Conservation (phyloP, 2,888 invertebrate species). For the Polyommatus icarus region DNA sequence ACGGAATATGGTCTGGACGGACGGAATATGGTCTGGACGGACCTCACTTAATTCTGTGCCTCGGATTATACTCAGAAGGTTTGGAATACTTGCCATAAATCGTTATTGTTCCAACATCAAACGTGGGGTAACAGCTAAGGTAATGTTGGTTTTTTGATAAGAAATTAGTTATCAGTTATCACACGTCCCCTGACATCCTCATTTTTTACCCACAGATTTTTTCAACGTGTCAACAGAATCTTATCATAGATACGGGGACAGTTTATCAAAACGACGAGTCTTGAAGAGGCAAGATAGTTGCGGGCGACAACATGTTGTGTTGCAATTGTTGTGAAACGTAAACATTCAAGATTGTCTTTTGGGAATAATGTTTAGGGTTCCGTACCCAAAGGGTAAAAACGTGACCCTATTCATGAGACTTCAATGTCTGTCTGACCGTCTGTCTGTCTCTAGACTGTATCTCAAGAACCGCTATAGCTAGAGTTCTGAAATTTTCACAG, state of each 20-base stretch:
- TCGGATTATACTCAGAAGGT: not conserved
- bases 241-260: constrained; percentile 61
- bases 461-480: no score
- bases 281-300: constrained; percentile 42
- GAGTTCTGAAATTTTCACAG: no score
- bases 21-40: no score
- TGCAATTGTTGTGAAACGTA: constrained; percentile 40
- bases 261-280: constrained; percentile 62
- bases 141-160: constrained; percentile 46
- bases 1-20: no score
- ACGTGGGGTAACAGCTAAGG: constrained; percentile 40
- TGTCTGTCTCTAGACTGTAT: no score
- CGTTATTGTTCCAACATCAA: constrained; percentile 34
- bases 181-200: constrained; percentile 57
- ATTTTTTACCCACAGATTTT: constrained; percentile 67
- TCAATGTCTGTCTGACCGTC: no score
- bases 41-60: no score
- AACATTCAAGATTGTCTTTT: constrained; percentile 14
- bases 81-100: not conserved
- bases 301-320: constrained; percentile 34
- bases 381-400: no score
- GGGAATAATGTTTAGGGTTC: no score
- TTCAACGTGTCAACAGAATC: constrained; percentile 62
- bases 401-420: no score
- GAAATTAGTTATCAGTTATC: constrained; percentile 50